Evolutionary conservation across 2,113 vertebrate genomes (phyloP).

Genomic region (Pelmatolapia mariae): DNA sequence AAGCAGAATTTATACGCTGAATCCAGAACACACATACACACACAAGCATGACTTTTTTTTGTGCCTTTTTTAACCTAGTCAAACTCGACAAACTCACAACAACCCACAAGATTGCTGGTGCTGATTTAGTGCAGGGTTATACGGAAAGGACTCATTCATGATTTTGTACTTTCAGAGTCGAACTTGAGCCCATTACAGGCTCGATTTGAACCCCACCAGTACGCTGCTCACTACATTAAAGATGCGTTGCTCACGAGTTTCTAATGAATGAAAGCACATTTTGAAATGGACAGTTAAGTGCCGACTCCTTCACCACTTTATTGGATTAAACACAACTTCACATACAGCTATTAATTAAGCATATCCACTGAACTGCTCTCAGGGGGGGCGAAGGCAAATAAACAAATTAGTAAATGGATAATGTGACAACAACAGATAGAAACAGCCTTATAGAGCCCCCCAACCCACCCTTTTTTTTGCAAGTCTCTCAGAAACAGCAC

Average conservation of each 20-base stretch:
- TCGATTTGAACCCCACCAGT: background rate
- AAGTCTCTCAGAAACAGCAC: slow-evolving; percentile 27
- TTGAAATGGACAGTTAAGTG: slow-evolving; percentile 16
- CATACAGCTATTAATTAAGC: slow-evolving; percentile 49
- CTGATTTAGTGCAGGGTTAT: background rate
- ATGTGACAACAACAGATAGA: slow-evolving; percentile 33
- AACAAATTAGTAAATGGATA: slow-evolving; percentile 49
- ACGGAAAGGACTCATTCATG: background rate
- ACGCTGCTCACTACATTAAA: background rate
- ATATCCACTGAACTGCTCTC: slow-evolving; percentile 21
- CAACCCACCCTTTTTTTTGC: background rate
- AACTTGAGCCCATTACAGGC: background rate
- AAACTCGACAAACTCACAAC: background rate
- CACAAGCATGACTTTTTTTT: background rate
- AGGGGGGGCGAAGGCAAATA: slow-evolving; percentile 5
- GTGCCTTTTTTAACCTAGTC: background rate
- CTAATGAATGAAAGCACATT: background rate
- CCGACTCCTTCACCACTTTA: background rate
- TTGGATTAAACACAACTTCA: slow-evolving; percentile 15
- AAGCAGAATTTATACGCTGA: background rate
- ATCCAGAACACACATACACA: background rate
- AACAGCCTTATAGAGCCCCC: slow-evolving; percentile 27
- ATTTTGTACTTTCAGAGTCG: background rate
- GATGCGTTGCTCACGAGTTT: background rate
- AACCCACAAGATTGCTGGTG: background rate